Evolutionary conservation across 2,113 vertebrate genomes (phyloP), one percentile per base, ranked within the genome.

Genomic region (Pogonocichla stellata): DNA sequence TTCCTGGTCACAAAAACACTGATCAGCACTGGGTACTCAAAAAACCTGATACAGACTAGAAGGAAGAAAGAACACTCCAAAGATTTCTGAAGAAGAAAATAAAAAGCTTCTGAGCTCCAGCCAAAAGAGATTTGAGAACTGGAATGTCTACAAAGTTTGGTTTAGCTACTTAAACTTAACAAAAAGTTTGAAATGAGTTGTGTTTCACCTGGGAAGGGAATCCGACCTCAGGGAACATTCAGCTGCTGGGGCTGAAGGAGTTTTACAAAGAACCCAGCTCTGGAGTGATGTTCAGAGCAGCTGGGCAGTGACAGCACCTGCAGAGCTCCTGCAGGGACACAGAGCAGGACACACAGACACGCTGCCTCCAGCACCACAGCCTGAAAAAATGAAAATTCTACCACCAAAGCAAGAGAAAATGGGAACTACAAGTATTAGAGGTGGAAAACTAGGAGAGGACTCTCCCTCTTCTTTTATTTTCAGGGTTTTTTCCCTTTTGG

Each of bases 351-450:
- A 47, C 0, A 18, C 22, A 48, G 38, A 31, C 12, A 36, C 50
- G 3, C 60, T 14, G 34, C 58, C 60, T 56, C 43, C 19, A 16
- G 53, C 73, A 65, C 50, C 54, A 8, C 1, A 6, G 19, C 9
- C 38, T 9, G 34, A 24, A 29, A 86, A 80, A n/a, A 24, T 1
- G 0, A 4, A 26, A 34, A 45, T 3, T 2, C 5, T 15, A 9
- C 33, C 31, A 54, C 42, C 23, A 81, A 19, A 94, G 38, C 42
- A 34, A 58, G 47, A 70, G 19, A 17, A 87, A 83, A 40, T 5
- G 24, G 5, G 10, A 38, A 24, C 26, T 53, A 13, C 22, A 77
- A 33, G 14, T 18, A 40, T 16, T 9, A 25, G 10, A 92, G 50
- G 19, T 3, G 22, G 60, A 10, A 62, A 69, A 62, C 19, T 6